Base-by-base conservation (phyloP, 2,888 invertebrate species). In the Synanthedon andrenaeformis region DNA sequence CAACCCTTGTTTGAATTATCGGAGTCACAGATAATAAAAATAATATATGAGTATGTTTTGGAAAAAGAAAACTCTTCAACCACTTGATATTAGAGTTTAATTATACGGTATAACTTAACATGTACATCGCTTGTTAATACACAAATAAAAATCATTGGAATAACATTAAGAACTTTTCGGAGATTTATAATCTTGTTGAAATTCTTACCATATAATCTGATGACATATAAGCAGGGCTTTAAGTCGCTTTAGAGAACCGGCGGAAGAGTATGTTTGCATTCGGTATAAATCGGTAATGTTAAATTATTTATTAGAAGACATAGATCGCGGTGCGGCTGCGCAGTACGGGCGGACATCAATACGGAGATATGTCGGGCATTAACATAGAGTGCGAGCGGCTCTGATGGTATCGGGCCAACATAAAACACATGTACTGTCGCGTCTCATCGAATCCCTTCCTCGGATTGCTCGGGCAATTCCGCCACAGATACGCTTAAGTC, bases 401-500 rank as follows among this genome's bases (percentile, higher is more conserved):
- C 13, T 14, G 45, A 45, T 45, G 45, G 13, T 45, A 45, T 45
- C 45, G 13, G 35, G 6, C 45, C 13, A 14, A 45, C 45, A 45
- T 45, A 45, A 45, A 45, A 45, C 45, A 45, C 45, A 12, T 45
- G 45, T 45, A 13, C 45, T 35, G 35, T 35, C 28, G 28, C 28
- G 28, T 35, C 35, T 35, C 35, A 35, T 35, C 35, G 35, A 10
- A 35, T 35, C 35, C 35, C 35, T 35, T 35, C 35, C 35, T 10
- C 35, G 35, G 1, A 1, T 35, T 35, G 10, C 35, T 10, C 35
- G 35, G 1, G 8, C 35, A 35, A 35, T 35, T 35, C 45, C 3
- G 45, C 14, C n/a, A 13, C 14, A 45, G 42, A n/a, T 45, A 45
- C 14, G 6, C 45, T 45, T 62, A 59, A 65, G 63, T 58, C 52